Evolutionary conservation across 2,888 invertebrate species (phyloP), one percentile per base, ranked within the genome.

Genomic region (Bombylius major): DNA sequence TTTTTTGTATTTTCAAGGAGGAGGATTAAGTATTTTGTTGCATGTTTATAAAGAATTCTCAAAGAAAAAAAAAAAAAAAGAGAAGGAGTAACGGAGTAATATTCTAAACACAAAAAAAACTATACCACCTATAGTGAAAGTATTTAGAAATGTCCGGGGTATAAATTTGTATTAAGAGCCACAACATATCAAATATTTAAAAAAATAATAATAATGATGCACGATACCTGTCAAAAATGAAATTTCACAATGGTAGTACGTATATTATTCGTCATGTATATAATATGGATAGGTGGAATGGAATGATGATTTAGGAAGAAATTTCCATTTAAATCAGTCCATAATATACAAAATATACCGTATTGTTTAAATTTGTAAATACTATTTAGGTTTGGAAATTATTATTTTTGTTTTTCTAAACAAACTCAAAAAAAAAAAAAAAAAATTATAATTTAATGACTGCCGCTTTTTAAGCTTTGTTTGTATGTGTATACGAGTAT

Each of bases 21-120:
- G 47, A 51, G 50, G 56, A 58, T 58, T 58, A 58, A 58, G 58
- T 58, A 54, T 54, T 58, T 58, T 51, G 52, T 58, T 58, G 58
- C 58, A 58, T 58, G 56, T 52, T 50, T 11, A 42, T 11, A 42
- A 11, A 42, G 23, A 42, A 42, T 42, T 42, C 39, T 42, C 39
- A 4, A 11, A 42, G 6, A 42, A 8, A 42, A 42, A 42, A 11
- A 23, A 3, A 23, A 1, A 23, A 23, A 23, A 23, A 23, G 1
- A 23, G 23, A 23, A 23, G 23, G 23, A 23, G 23, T 23, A 23
- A 23, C 2, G 23, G 23, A 23, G 23, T 23, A 42, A 3, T 11
- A 42, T 42, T 42, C 4, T 42, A 8, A 42, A 11, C 8, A 11
- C 34, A 58, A 56, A 48, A 31, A 42, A 44, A 31, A 12, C 14